Conservation (phyloP, 2,113 vertebrate species). For the Meriones unguiculatus region DNA sequence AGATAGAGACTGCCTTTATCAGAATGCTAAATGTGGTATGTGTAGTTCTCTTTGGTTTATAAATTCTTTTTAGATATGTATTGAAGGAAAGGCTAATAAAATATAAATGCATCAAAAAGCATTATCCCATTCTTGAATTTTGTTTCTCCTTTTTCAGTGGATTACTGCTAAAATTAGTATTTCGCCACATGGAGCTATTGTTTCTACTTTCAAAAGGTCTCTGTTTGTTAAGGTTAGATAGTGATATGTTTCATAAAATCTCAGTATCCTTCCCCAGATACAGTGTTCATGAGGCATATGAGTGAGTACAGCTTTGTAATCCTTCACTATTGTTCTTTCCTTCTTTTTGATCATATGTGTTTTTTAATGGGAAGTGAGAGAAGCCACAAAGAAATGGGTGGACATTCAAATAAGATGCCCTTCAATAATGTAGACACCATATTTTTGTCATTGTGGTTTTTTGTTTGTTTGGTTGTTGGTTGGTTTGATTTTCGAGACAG, state of each 20-base stretch:
- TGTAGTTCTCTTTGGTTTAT: background rate
- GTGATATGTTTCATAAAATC: background rate
- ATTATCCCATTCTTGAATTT: constrained; percentile 45
- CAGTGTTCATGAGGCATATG: background rate
- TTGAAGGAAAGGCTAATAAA: constrained; percentile 12
- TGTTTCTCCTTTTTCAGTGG: background rate
- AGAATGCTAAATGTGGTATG: background rate
- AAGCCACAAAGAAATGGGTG: background rate
- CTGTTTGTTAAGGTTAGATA: background rate
- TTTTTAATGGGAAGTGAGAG: background rate
- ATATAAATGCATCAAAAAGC: constrained; percentile 15
- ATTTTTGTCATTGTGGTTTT: background rate
- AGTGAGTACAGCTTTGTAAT: background rate
- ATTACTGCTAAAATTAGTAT: background rate
- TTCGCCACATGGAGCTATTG: background rate
- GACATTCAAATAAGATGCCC: background rate
- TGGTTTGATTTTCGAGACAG: background rate
- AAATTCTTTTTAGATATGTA: background rate
- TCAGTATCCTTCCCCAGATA: background rate
- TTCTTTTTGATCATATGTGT: background rate
- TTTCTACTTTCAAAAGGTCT: background rate
- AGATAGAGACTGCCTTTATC: background rate
- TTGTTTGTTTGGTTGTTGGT: background rate
- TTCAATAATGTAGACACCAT: background rate
- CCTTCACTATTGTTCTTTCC: background rate